phyloP scores from a whole-genome alignment of 53 echinoderm and acorn worm genomes.

The Zoroaster sp. region DNA sequence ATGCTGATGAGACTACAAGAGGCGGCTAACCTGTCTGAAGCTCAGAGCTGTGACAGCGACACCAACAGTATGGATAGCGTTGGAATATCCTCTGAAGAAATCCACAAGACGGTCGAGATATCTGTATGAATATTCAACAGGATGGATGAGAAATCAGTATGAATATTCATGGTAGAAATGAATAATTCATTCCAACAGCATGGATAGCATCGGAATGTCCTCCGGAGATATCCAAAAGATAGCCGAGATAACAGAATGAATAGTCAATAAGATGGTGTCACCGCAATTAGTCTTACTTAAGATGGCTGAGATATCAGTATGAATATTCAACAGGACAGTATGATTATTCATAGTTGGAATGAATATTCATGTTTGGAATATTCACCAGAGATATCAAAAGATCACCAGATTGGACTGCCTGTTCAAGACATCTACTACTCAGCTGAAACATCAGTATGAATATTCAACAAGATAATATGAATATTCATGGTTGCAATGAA shows the following conservation, averaged over 20 bases:
- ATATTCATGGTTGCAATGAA: not conserved
- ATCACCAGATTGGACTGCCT: no score
- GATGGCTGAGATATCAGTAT: not conserved
- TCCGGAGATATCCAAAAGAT: not conserved
- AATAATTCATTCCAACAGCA: not conserved
- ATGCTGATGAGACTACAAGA: slow-evolving; percentile 99
- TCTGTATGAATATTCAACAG: slow-evolving; percentile 6
- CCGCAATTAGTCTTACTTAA: not conserved
- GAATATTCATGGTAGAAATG: not conserved
- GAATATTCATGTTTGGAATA: not conserved
- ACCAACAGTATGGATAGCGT: slow-evolving; percentile 91
- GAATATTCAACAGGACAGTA: not conserved
- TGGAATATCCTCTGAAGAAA: slow-evolving; percentile 87
- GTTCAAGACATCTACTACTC: no score
- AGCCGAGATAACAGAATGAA: not conserved
- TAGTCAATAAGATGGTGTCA: not conserved
- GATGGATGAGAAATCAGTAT: not conserved
- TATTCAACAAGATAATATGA: not conserved
- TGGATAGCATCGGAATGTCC: not conserved
- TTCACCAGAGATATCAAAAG: not conserved
- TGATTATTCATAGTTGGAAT: no score
- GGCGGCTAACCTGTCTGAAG: slow-evolving; percentile 87
- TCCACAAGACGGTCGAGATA: slow-evolving; percentile 54
- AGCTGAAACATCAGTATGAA: not conserved
- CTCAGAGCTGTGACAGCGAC: slow-evolving; percentile 95